Evolutionary conservation across 1,140 invertebrate genomes (phyloP).

Genomic region (Brachionus asplanchnoidis): DNA sequence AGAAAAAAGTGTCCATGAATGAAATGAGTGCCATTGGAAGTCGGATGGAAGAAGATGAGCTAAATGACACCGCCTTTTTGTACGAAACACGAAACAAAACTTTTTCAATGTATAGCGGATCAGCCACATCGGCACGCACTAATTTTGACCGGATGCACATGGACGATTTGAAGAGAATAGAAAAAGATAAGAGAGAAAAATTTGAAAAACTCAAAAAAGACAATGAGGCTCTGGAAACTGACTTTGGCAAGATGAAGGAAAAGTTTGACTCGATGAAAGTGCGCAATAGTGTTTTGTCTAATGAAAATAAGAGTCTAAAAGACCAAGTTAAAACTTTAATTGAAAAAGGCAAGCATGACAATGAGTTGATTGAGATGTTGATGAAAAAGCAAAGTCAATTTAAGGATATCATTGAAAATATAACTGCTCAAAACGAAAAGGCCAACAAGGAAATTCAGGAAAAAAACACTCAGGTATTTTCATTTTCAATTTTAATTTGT

Average conservation of each 20-base stretch:
- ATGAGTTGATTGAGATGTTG: slow-evolving; percentile 49
- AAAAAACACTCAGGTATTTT: slow-evolving; percentile 42
- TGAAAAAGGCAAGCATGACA: slow-evolving; percentile 54
- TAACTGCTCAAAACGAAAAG: slow-evolving; percentile 30
- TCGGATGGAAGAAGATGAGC: background rate
- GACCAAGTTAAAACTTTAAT: slow-evolving; percentile 51
- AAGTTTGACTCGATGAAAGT: slow-evolving; percentile 54
- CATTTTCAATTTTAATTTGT: background rate
- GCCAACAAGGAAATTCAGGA: slow-evolving; percentile 45
- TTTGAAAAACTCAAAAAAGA: slow-evolving; percentile 44
- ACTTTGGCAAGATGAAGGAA: slow-evolving; percentile 47
- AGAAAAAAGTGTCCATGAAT: slow-evolving; percentile 19
- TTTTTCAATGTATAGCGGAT: slow-evolving; percentile 23
- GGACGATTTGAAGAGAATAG: slow-evolving; percentile 44
- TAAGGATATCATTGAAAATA: slow-evolving; percentile 47
- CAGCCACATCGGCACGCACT: background rate
- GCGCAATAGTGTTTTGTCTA: slow-evolving; percentile 51
- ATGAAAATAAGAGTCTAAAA: slow-evolving; percentile 50
- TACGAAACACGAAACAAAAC: background rate
- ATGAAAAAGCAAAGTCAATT: slow-evolving; percentile 48
- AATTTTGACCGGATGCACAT: slow-evolving; percentile 26
- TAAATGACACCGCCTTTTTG: background rate
- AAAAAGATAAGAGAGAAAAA: slow-evolving; percentile 53
- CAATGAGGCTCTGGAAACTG: background rate
- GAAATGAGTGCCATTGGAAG: background rate